Percentiles rank a stretch among this genome's conserved stretches.
Conservation (phyloP, 2,113 vertebrate genomes). For the Caracal caracal region DNA sequence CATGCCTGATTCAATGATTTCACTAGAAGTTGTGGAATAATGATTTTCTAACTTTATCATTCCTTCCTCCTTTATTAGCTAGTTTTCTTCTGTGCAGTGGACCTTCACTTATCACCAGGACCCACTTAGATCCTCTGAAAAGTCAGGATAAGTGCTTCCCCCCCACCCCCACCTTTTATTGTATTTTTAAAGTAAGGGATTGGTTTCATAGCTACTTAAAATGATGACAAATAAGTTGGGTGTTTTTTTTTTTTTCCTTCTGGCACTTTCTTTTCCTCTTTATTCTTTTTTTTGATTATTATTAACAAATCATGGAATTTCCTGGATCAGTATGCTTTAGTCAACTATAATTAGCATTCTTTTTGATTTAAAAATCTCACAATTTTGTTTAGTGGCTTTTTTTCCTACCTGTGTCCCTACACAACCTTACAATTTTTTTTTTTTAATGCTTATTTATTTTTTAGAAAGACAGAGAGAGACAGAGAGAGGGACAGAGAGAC, state of each 20-base stretch:
- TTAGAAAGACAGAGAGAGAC: no score
- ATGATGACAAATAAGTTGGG: neutral
- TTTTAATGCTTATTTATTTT: neutral
- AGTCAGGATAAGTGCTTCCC: neutral
- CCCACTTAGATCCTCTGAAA: neutral
- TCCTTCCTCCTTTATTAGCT: neutral
- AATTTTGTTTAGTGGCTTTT: neutral
- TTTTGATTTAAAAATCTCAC: neutral
- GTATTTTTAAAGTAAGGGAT: neutral
- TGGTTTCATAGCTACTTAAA: slow-evolving; percentile 3
- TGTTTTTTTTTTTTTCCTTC: neutral
- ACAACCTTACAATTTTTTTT: neutral
- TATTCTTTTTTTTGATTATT: neutral
- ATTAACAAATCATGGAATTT: neutral
- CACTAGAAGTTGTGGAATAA: neutral
- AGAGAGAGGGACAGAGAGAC: no score
- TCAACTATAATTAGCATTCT: neutral
- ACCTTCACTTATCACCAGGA: neutral
- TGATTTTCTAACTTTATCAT: neutral
- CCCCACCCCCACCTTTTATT: neutral
- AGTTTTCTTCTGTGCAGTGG: neutral
- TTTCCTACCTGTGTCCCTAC: neutral
- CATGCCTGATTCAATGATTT: neutral
- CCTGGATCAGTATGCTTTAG: neutral
- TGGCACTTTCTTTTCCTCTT: neutral